These are phyloP conservation scores for Pheucticus melanocephalus DNA, from an alignment of 2,113 vertebrate species.

Conservation along the genomic window DNA sequence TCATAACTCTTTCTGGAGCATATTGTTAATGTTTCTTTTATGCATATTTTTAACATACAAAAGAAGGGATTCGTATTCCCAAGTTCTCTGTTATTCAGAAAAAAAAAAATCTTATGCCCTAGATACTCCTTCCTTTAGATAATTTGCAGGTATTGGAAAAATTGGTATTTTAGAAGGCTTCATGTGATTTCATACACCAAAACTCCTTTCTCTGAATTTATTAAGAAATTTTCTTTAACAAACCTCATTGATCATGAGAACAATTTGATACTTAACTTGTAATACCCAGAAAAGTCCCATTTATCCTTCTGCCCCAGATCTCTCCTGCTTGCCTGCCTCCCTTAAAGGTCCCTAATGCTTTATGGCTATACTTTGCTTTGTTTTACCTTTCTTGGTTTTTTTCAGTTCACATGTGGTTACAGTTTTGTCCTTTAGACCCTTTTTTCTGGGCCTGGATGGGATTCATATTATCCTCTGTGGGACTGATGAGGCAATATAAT, in stretches of 20 bases:
- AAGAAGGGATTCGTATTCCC: not conserved
- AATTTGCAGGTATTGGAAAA: not conserved
- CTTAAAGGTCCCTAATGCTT: not conserved
- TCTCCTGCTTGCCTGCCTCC: not conserved
- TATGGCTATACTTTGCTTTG: not conserved
- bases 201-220: not conserved
- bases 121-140: not conserved
- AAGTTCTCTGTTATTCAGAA: not conserved
- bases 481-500: not conserved
- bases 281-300: not conserved
- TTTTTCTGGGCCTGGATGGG: not conserved
- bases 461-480: not conserved
- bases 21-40: not conserved
- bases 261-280: not conserved
- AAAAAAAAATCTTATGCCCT: not conserved
- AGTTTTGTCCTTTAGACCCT: not conserved
- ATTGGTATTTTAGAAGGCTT: fast-evolving
- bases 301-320: not conserved
- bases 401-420: not conserved
- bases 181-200: not conserved
- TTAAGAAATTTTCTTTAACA: not conserved
- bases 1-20: not conserved
- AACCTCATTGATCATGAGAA: not conserved
- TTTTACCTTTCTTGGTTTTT: not conserved
- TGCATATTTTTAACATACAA: not conserved